Conservation (phyloP, 2,797 vertebrate genomes). For the Tadarida brasiliensis region DNA sequence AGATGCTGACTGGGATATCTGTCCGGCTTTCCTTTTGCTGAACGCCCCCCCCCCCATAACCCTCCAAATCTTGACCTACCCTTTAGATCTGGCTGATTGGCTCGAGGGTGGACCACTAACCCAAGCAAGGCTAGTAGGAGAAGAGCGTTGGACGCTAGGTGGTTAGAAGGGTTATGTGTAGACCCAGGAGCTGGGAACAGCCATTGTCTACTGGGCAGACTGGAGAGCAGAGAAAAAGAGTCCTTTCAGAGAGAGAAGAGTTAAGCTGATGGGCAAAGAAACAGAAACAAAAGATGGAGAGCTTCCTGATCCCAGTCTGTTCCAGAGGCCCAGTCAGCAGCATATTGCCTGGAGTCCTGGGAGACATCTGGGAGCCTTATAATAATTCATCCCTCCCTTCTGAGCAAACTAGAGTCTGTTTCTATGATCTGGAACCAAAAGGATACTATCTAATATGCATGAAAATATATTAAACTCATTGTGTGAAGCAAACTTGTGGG, state of each 20-base stretch:
- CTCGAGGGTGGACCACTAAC: not conserved
- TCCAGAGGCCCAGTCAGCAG: not conserved
- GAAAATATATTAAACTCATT: constrained; percentile 5
- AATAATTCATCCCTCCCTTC: not conserved
- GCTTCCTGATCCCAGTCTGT: not conserved
- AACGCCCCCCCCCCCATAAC: not conserved
- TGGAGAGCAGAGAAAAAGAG: not conserved
- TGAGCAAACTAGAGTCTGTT: not conserved
- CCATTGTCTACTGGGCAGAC: not conserved
- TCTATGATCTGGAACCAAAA: constrained; percentile 27
- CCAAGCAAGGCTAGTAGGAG: not conserved
- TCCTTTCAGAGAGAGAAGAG: constrained; percentile 13
- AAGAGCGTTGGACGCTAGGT: not conserved
- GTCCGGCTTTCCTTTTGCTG: not conserved
- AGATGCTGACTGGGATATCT: not conserved
- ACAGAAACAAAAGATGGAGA: not conserved
- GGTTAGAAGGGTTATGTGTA: not conserved
- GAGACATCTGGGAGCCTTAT: not conserved
- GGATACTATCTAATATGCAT: not conserved
- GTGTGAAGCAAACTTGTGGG: not conserved
- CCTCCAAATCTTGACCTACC: not conserved
- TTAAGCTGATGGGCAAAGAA: not conserved
- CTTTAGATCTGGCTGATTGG: not conserved
- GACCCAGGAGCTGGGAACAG: not conserved
- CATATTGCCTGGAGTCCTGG: not conserved